A percentile compares a stretch with the other conserved stretches of the same genome.
phyloP scores from a whole-genome alignment of 1,140 invertebrate genomes.

The Brachionus paranguensis region DNA sequence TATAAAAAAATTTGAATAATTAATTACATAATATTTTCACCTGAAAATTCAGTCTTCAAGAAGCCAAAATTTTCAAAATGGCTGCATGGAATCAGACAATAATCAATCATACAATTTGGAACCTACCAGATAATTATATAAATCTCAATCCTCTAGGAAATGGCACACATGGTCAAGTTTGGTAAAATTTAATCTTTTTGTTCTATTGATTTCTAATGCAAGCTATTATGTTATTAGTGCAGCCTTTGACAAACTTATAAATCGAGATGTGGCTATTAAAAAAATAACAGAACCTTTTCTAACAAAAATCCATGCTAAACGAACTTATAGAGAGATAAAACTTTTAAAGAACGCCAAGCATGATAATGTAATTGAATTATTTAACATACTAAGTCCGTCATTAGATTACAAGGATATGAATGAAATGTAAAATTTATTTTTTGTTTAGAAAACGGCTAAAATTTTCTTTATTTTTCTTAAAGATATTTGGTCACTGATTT shows the following conservation, averaged over 20 bases:
- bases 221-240: background rate
- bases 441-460: constrained; percentile 78
- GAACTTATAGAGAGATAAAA: constrained; percentile 56
- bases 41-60: background rate
- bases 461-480: constrained; percentile 60
- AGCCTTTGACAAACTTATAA: background rate
- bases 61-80: background rate
- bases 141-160: background rate
- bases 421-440: constrained; percentile 66
- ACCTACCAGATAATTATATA: background rate
- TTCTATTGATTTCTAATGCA: too few species aligned
- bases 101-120: background rate
- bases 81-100: background rate
- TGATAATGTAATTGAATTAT: constrained; percentile 67
- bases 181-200: background rate
- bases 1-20: background rate
- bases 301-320: constrained; percentile 57
- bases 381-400: constrained; percentile 82
- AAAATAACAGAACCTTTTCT: constrained; percentile 59
- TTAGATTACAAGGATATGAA: constrained; percentile 70
- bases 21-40: background rate
- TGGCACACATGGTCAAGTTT: constrained; percentile 2
- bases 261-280: constrained; percentile 56
- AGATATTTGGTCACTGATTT: constrained; percentile 90
- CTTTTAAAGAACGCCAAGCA: constrained; percentile 58